phyloP scores from a whole-genome alignment of 2,113 vertebrate genomes.

The Nyctereutes procyonoides region DNA sequence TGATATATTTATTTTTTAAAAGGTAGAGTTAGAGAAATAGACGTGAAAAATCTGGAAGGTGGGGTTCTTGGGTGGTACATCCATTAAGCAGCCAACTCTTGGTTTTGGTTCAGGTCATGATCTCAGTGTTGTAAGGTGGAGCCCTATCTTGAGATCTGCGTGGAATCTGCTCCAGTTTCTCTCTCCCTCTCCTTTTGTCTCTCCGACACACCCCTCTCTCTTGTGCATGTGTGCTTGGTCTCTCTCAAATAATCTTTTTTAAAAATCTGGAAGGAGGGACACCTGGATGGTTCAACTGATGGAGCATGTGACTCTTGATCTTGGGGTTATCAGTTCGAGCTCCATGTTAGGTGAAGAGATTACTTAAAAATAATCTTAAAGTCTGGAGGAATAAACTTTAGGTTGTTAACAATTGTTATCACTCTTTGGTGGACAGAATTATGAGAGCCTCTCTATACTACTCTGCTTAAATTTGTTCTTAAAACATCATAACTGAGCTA shows the following conservation, averaged over 20 bases:
- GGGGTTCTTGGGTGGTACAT: too few species aligned
- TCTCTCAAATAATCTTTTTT: too few species aligned
- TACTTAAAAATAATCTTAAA: background rate
- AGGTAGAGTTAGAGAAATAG: background rate
- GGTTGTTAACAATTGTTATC: background rate
- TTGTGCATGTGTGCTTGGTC: too few species aligned
- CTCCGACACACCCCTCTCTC: too few species aligned
- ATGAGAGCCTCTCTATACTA: background rate
- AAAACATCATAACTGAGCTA: background rate
- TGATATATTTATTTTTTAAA: conserved; percentile 33
- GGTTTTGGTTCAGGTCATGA: too few species aligned
- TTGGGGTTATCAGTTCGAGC: background rate
- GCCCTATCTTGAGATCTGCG: too few species aligned
- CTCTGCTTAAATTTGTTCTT: conserved; percentile 27
- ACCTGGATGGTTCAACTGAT: background rate
- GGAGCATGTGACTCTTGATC: background rate
- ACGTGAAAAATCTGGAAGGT: background rate
- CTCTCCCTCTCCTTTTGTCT: too few species aligned
- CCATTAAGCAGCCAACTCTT: too few species aligned
- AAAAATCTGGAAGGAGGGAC: background rate
- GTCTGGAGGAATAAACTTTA: background rate
- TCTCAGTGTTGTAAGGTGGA: too few species aligned
- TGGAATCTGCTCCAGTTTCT: too few species aligned
- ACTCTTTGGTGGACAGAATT: background rate
- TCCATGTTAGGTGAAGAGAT: background rate